phyloP scores from a whole-genome alignment of 2,888 invertebrate genomes.

The Eurois occulta region DNA sequence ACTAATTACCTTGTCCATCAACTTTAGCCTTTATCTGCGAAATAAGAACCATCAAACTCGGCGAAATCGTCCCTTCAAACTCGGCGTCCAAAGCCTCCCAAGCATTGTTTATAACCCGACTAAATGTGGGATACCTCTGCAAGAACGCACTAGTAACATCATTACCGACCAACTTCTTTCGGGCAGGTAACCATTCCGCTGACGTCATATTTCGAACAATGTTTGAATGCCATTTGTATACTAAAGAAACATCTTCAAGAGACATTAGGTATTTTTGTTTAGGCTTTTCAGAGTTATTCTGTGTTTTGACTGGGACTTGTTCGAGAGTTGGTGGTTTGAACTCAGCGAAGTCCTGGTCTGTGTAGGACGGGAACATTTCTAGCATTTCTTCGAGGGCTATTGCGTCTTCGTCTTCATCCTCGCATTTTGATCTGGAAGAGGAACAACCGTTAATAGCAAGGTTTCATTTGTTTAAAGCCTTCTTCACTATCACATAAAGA shows the following conservation, averaged over 20 bases:
- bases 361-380: conserved; percentile 93
- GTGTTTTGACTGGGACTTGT: conserved; percentile 81
- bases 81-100: conserved; percentile 89
- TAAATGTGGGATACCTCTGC: conserved; percentile 91
- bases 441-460: not conserved
- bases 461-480: not conserved
- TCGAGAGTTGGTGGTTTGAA: conserved; percentile 90
- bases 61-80: conserved; percentile 89
- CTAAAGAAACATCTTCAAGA: conserved; percentile 90
- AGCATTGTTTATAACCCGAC: conserved; percentile 87
- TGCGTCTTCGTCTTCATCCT: conserved; percentile 93
- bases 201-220: conserved; percentile 90
- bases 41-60: conserved; percentile 91
- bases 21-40: conserved; percentile 88
- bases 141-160: conserved; percentile 87
- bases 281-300: conserved; percentile 66
- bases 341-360: conserved; percentile 93
- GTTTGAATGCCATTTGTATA: conserved; percentile 91
- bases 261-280: conserved; percentile 82
- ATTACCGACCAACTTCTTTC: conserved; percentile 84
- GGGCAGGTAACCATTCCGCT: conserved; percentile 91
- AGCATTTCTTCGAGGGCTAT: conserved; percentile 92
- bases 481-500: not conserved
- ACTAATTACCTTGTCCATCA: conserved; percentile 81
- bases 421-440: conserved; percentile 90